Conservation (phyloP, 1,140 invertebrate genomes). For the Kradibia gibbosae region DNA sequence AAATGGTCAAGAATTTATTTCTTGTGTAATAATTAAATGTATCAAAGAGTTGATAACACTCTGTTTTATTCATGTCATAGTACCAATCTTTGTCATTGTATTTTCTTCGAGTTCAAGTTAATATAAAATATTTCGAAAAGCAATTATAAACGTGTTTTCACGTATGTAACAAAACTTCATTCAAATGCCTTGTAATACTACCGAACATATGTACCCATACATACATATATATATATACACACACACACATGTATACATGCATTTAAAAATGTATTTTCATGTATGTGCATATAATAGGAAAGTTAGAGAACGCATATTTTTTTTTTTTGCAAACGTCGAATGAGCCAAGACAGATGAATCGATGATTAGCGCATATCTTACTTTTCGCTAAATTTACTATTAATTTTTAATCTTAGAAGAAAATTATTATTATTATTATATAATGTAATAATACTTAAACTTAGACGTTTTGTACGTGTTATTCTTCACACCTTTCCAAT, state of each 20-base stretch:
- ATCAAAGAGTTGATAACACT: background rate
- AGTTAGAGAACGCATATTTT: background rate
- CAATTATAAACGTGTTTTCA: constrained; percentile 34
- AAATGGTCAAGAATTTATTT: background rate
- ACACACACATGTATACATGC: background rate
- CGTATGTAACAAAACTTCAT: constrained; percentile 10
- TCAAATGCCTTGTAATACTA: constrained; percentile 39
- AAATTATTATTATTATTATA: constrained; percentile 33
- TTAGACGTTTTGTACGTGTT: constrained; percentile 42
- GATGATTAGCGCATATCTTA: constrained; percentile 27
- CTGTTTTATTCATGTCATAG: background rate
- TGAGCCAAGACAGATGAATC: constrained; percentile 24
- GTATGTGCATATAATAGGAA: background rate
- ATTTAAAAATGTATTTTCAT: constrained; percentile 6
- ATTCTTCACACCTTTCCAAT: constrained; percentile 13
- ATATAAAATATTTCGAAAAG: constrained; percentile 12
- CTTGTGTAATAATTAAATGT: background rate
- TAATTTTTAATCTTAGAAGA: constrained; percentile 32
- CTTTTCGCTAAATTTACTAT: constrained; percentile 24
- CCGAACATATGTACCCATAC: background rate
- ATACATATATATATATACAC: constrained; percentile 3
- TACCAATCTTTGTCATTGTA: background rate
- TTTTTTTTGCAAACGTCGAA: constrained; percentile 5
- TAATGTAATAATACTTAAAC: constrained; percentile 27
- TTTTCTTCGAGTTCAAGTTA: background rate